Conservation (phyloP, 2,113 vertebrate genomes). For the Danio rerio region DNA sequence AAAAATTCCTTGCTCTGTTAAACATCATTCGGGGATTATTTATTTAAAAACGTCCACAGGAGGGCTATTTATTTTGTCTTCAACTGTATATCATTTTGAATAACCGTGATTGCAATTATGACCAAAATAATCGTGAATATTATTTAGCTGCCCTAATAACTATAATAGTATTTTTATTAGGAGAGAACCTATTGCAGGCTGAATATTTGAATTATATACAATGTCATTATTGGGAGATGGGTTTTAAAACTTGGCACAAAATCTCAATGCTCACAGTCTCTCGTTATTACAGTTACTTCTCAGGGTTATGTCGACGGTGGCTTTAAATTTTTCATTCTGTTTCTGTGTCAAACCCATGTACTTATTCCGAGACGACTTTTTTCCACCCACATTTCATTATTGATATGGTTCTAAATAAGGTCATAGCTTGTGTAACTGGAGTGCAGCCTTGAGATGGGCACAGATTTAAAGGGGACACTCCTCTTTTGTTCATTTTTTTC, state of each 20-base stretch:
- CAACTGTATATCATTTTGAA: no score
- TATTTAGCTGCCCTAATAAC: no score
- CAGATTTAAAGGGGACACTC: background rate
- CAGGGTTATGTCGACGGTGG: background rate
- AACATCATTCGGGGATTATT: no score
- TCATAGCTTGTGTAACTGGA: conserved; percentile 36
- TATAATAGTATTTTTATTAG: no score
- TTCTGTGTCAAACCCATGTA: background rate
- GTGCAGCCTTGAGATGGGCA: background rate
- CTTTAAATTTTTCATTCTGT: background rate
- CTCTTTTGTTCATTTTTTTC: background rate
- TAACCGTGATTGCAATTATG: no score
- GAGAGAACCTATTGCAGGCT: no score
- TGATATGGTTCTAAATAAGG: conserved; percentile 41
- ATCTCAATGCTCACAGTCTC: background rate
- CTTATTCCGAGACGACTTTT: background rate
- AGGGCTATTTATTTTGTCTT: no score
- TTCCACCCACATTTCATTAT: conserved; percentile 25
- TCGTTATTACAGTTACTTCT: background rate
- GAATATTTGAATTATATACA: background rate
- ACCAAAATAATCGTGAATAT: no score
- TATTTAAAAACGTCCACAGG: no score
- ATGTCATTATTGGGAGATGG: background rate
- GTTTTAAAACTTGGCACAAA: background rate
- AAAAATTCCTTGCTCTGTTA: no score